Conservation (phyloP, 2,797 vertebrate species). For the Pogonophryne albipinna region DNA sequence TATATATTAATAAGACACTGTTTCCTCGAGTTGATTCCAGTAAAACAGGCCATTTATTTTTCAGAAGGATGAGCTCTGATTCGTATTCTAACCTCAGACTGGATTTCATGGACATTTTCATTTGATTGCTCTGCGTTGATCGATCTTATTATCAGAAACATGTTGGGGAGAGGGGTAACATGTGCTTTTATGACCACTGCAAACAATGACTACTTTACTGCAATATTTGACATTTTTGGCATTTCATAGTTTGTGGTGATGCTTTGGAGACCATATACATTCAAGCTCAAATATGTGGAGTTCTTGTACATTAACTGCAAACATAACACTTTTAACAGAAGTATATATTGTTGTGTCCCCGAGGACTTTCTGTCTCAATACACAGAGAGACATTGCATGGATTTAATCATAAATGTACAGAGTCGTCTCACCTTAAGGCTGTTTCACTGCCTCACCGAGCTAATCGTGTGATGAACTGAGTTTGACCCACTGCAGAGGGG, state of each 20-base stretch:
- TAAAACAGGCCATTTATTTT: conserved; percentile 16
- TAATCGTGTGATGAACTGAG: not conserved
- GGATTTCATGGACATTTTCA: not conserved
- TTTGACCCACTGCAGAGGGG: conserved; percentile 16
- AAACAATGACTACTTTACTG: too few species aligned
- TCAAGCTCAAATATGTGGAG: too few species aligned
- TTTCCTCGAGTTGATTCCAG: conserved; percentile 24
- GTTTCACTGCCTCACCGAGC: too few species aligned
- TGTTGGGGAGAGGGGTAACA: too few species aligned
- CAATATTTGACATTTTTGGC: too few species aligned
- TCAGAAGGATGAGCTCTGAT: conserved; percentile 18
- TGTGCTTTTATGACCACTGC: too few species aligned
- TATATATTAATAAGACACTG: conserved; percentile 20
- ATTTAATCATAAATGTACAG: conserved; percentile 2
- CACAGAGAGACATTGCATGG: not conserved
- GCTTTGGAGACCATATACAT: too few species aligned
- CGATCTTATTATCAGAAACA: not conserved
- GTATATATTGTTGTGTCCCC: too few species aligned
- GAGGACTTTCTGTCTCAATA: conserved; percentile 3
- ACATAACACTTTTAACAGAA: too few species aligned
- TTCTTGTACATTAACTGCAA: too few species aligned
- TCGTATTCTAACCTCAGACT: conserved; percentile 38
- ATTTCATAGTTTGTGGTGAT: too few species aligned
- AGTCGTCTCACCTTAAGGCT: conserved; percentile 3
- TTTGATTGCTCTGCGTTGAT: too few species aligned